Evolutionary conservation across 2,797 vertebrate genomes (phyloP), one percentile per base, ranked within the genome.

Genomic region (Paedocypris micromegethes): DNA sequence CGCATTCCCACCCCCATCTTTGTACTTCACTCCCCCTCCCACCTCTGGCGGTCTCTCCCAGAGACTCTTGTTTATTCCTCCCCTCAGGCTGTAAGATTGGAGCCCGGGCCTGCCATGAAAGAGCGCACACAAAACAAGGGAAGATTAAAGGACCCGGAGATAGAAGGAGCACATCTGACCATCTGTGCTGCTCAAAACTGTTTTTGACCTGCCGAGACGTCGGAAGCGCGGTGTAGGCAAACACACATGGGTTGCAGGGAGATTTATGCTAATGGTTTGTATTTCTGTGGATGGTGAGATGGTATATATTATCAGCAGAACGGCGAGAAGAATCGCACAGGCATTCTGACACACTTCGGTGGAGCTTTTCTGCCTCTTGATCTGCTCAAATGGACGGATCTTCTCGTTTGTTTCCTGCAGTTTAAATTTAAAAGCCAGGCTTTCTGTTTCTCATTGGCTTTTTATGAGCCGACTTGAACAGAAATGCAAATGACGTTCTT

Each of bases 11-110:
- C 72, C 62, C 69, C 65, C 70, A 77, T 69, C 77, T 77, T 68
- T 77, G 68, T 77, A 66, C 69, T 66, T 47, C 49, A 41, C 74
- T 61, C 62, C 70, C 68, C 72, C 75, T 71, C 72, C 65, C 59
- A 69, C 59, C 62, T 56, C 59, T 58, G 54, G 64, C 75, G 75
- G 73, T 69, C 76, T 75, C 69, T 79, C 79, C 75, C 75, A 75
- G 64, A 78, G 78, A 80, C 75, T 73, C 77, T 83, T 78, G 79
- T 83, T 83, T 80, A 83, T 78, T 80, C 75, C 72, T 75, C 78
- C 79, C 78, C 79, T 76, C 77, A 75, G 78, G 78, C 74, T 74
- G 72, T 72, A 75, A 75, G 78, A 76, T 64, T 69, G 70, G 77
- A 76, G 75, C 70, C 76, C 63, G 55, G 62, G 68, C 74, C 70